These are phyloP conservation scores for Echiichthys vipera DNA, from an alignment of 2,797 vertebrate species.

Conservation along the genomic window DNA sequence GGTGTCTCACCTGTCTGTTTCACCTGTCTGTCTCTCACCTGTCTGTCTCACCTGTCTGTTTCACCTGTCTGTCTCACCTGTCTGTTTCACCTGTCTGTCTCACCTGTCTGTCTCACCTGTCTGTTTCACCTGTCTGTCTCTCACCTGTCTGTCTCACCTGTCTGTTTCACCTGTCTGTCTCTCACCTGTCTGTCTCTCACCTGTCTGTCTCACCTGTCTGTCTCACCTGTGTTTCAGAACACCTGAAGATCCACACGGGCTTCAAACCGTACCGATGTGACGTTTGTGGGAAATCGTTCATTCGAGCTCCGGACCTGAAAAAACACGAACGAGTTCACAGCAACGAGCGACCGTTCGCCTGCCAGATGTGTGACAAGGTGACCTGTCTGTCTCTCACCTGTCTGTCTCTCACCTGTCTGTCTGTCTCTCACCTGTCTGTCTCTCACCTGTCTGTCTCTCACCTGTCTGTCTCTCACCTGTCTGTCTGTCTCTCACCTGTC, in stretches of 20 bases:
- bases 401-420: neutral
- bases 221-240: conserved; percentile 84
- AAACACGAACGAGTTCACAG: conserved; percentile 95
- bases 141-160: conserved; percentile 12
- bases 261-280: conserved; percentile 95
- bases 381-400: neutral
- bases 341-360: conserved; percentile 94
- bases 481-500: neutral
- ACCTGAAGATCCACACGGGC: conserved; percentile 95
- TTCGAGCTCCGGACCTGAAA: conserved; percentile 94
- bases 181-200: conserved; percentile 26
- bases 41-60: neutral
- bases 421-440: neutral
- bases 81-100: conserved; percentile 46
- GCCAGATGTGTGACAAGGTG: conserved; percentile 95
- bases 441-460: neutral
- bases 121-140: too few species aligned
- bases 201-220: conserved; percentile 23
- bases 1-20: neutral
- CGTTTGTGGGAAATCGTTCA: conserved; percentile 95
- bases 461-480: too few species aligned
- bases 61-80: too few species aligned
- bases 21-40: too few species aligned
- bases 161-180: too few species aligned
- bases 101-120: conserved; percentile 19